A percentile compares a stretch with the other conserved stretches of the same genome.
These are phyloP conservation scores for Lepus americanus DNA, from an alignment of 2,113 vertebrate genomes.

Conservation along the genomic window DNA sequence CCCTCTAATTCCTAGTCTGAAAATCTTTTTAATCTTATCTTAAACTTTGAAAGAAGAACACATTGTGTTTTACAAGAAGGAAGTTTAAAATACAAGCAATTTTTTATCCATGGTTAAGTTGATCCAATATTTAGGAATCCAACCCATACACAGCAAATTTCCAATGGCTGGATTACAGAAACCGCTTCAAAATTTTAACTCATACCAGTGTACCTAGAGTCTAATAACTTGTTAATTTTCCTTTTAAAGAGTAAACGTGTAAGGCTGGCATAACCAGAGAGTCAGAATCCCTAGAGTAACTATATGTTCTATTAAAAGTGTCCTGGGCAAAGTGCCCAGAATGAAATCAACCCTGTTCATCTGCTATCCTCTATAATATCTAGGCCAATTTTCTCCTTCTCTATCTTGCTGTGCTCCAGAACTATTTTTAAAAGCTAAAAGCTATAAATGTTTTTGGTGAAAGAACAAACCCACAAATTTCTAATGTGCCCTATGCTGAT, in stretches of 20 bases:
- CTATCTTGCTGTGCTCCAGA: slow-evolving; percentile 86
- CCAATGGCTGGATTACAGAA: neutral
- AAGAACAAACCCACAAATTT: slow-evolving; percentile 92
- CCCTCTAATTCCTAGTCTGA: slow-evolving; percentile 46
- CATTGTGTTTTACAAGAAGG: slow-evolving; percentile 55
- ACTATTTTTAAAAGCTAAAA: slow-evolving; percentile 91
- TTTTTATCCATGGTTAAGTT: slow-evolving; percentile 47
- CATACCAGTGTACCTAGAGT: slow-evolving; percentile 1
- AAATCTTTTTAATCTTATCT: slow-evolving; percentile 56
- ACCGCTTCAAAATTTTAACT: slow-evolving; percentile 55
- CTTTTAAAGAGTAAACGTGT: slow-evolving; percentile 85
- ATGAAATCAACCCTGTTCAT: slow-evolving; percentile 90
- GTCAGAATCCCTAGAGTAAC: slow-evolving; percentile 87
- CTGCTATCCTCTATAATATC: slow-evolving; percentile 87
- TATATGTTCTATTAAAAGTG: slow-evolving; percentile 91
- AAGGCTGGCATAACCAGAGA: slow-evolving; percentile 81
- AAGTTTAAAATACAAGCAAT: slow-evolving; percentile 62
- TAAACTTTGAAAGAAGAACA: slow-evolving; percentile 55
- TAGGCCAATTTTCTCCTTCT: slow-evolving; percentile 85
- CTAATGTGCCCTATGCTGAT: slow-evolving; percentile 89
- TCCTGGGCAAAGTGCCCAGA: slow-evolving; percentile 89
- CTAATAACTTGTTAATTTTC: slow-evolving; percentile 66
- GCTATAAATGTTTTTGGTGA: slow-evolving; percentile 93
- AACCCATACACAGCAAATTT: slow-evolving; percentile 29
- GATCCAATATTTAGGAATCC: slow-evolving; percentile 46